Base-by-base conservation (phyloP, 1,140 invertebrate species). In the Papilio polytes region DNA sequence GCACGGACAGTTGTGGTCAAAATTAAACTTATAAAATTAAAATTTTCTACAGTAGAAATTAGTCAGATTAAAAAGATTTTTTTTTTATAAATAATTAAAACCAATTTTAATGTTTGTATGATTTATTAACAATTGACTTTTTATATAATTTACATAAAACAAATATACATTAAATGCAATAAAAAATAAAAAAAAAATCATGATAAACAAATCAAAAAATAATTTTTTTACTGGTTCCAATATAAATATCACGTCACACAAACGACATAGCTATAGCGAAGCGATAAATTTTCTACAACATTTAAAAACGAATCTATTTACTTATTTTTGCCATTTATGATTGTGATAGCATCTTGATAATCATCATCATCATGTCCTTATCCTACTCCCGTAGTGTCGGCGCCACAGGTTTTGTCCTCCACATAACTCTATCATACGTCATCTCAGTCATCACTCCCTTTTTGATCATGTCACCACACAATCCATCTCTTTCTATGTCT, bases 61-160 rank as follows among this genome's bases (percentile, higher is more conserved):
- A 31, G 31, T 31, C 31, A 2, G 31, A 31, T 31, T 31, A 31
- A 31, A 36, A 36, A 36, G 4, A 36, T 6, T 36, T 4, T 36
- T 36, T 36, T 36, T 36, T 36, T 36, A 36, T 36, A 36, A 26
- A 26, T 26, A 63, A 63, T 63, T 12, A 63, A 70, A 70, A 70
- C 22, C 12, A 26, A 26, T 31, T 15, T 15, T 36, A 70, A 70
- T 70, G 36, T 70, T 31, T 12, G 13, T 70, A 70, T 70, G 26
- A 36, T 70, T 70, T 70, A 70, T 70, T 70, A 70, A 70, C 63
- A 70, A 70, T 36, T 70, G 59, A 66, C 59, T 70, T 70, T 66
- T 31, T 36, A 70, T 12, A 70, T 12, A 70, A 70, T 70, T 13
- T 70, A 70, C 63, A 70, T 3, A 18, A 66, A 66, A 66, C 13